phyloP scores from a whole-genome alignment of 2,113 vertebrate genomes.

The Sinosuthora webbiana region DNA sequence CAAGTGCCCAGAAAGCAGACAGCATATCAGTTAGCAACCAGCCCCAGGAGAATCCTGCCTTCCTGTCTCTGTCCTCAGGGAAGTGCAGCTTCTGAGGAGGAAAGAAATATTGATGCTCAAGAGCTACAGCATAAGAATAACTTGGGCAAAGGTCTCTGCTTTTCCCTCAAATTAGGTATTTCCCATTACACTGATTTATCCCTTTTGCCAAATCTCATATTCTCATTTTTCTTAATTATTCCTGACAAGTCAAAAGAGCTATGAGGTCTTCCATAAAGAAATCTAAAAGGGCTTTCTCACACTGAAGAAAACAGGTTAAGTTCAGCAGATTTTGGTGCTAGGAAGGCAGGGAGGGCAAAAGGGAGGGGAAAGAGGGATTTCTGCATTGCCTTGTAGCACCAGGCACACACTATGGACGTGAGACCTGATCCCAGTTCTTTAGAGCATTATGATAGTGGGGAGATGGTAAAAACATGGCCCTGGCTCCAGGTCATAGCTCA shows the following conservation, averaged over 20 bases:
- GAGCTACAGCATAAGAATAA: not conserved
- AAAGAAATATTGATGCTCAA: not conserved
- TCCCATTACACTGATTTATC: not conserved
- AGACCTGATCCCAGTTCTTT: not conserved
- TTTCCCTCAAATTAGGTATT: not conserved
- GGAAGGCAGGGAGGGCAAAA: not conserved
- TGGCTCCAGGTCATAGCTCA: not conserved
- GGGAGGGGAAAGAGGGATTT: accelerated
- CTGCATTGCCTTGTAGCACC: not conserved
- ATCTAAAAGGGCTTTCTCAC: not conserved
- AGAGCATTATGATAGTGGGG: accelerated
- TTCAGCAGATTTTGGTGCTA: not conserved
- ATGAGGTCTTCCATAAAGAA: not conserved
- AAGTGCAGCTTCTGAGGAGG: not conserved
- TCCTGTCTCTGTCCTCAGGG: not conserved
- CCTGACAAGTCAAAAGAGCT: not conserved
- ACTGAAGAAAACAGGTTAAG: not conserved
- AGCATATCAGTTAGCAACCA: not conserved
- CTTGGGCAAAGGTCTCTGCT: not conserved
- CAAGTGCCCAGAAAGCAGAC: not conserved
- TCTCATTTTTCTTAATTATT: constrained; percentile 17
- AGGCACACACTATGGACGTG: accelerated
- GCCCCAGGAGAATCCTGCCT: not conserved
- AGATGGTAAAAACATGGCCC: accelerated
- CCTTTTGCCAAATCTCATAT: not conserved